Evolutionary conservation across 2,113 vertebrate species (phyloP).

Genomic region (Pardalotus punctatus): DNA sequence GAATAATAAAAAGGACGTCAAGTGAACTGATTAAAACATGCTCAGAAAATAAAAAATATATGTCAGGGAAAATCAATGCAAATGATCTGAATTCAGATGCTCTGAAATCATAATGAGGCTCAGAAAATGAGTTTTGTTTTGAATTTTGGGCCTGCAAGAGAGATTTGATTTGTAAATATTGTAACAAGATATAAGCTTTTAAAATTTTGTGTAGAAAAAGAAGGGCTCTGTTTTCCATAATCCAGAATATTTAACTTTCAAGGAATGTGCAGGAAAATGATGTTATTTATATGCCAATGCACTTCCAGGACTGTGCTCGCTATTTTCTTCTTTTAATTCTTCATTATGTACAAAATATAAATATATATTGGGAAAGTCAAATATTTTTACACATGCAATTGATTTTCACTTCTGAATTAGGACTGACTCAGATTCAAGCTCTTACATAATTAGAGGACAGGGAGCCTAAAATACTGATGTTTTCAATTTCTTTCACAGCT

Average conservation of each 20-base stretch:
- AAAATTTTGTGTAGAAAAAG: background rate
- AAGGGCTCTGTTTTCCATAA: background rate
- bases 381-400: background rate
- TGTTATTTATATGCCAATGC: background rate
- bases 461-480: background rate
- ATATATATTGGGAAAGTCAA: background rate
- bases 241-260: background rate
- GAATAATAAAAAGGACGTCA: background rate
- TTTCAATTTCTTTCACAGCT: conserved; percentile 19
- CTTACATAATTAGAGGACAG: conserved; percentile 1
- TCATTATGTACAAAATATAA: background rate
- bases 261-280: background rate
- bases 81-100: background rate
- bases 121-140: background rate
- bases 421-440: background rate
- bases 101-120: background rate
- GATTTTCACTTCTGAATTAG: conserved; percentile 6
- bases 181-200: background rate
- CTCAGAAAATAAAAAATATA: background rate
- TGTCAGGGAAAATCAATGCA: background rate
- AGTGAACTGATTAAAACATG: background rate
- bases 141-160: background rate
- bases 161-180: conserved; percentile 4
- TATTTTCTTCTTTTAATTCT: background rate
- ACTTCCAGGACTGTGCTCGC: background rate